phyloP scores from a whole-genome alignment of 2,113 vertebrate genomes.

The Gopherus evgoodei region DNA sequence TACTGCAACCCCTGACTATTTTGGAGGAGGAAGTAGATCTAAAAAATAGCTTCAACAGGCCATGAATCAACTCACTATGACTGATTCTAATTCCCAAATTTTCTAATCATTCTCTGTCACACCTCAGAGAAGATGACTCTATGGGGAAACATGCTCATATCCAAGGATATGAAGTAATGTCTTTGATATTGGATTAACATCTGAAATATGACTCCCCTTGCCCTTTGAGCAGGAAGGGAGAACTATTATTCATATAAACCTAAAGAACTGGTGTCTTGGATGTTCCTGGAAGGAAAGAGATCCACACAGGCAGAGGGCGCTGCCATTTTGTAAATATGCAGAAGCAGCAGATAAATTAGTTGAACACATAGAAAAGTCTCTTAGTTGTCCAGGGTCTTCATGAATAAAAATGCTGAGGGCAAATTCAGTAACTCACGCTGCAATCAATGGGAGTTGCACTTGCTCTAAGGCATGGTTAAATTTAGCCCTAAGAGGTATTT shows the following conservation, averaged over 20 bases:
- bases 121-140: background rate
- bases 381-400: background rate
- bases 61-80: background rate
- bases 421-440: background rate
- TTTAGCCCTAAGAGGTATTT: background rate
- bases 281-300: background rate
- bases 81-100: background rate
- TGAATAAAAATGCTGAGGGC: background rate
- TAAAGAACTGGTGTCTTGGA: background rate
- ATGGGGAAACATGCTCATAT: background rate
- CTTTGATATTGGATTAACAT: background rate
- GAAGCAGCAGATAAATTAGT: background rate
- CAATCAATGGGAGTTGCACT: background rate
- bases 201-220: background rate
- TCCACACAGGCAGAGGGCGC: background rate
- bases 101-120: background rate
- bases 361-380: background rate
- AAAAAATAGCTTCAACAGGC: background rate
- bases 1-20: background rate
- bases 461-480: background rate
- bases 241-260: background rate
- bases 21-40: background rate
- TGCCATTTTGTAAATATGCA: background rate
- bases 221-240: background rate
- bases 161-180: background rate